Evolutionary conservation across 2,113 vertebrate genomes (phyloP).

Genomic region (Pleuronectes platessa): DNA sequence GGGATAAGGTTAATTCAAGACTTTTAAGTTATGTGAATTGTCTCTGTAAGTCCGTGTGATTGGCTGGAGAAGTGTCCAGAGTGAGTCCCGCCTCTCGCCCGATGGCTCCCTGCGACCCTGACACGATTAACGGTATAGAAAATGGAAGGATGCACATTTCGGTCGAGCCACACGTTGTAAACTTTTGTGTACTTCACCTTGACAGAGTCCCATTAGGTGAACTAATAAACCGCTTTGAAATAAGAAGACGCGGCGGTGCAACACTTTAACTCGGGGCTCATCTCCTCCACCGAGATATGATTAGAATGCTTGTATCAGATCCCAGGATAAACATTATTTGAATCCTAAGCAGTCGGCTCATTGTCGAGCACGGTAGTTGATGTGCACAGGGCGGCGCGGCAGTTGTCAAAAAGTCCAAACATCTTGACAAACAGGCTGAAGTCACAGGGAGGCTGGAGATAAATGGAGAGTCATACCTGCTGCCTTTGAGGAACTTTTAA

Average conservation of each 20-base stretch:
- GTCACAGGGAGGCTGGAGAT: conserved; percentile 48
- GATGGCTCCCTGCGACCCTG: too few relatives aligned
- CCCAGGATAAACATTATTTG: conserved; percentile 47
- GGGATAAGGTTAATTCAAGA: too few relatives aligned
- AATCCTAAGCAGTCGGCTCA: conserved; percentile 59
- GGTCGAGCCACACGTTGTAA: too few relatives aligned
- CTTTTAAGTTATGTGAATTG: too few relatives aligned
- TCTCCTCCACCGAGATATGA: conserved; percentile 40
- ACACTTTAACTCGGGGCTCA: conserved; percentile 18
- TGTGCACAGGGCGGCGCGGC: conserved; percentile 52
- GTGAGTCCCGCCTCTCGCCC: too few relatives aligned
- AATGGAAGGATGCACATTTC: too few relatives aligned
- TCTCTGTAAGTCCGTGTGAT: too few relatives aligned
- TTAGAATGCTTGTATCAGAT: conserved; percentile 53
- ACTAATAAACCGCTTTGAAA: background rate
- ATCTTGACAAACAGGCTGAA: conserved; percentile 62
- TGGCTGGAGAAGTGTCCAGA: too few relatives aligned
- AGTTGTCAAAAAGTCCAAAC: conserved; percentile 64
- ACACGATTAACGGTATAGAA: too few relatives aligned
- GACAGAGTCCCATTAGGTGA: background rate
- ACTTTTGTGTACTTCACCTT: background rate
- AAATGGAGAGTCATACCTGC: conserved; percentile 44
- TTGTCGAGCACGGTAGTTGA: conserved; percentile 55
- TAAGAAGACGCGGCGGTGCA: background rate
- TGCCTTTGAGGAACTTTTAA: conserved; percentile 54